Evolutionary conservation across 2,113 vertebrate genomes (phyloP).

Genomic region (Macaca mulatta): DNA sequence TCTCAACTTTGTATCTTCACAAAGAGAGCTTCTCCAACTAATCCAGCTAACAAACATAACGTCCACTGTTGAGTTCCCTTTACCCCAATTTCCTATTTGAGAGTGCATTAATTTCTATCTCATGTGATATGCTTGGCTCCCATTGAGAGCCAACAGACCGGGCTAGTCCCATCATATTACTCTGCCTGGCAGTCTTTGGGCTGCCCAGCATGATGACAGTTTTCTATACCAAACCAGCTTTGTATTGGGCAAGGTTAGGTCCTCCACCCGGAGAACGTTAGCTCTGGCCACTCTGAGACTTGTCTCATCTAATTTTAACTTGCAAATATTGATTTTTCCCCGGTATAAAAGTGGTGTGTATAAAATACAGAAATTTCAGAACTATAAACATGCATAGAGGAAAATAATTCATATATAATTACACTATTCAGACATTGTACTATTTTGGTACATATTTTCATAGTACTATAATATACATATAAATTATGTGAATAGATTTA

Average conservation of each 20-base stretch:
- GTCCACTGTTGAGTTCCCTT: not conserved
- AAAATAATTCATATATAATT: not conserved
- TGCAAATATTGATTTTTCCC: not conserved
- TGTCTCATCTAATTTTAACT: not conserved
- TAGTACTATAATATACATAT: not conserved
- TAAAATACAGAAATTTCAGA: not conserved
- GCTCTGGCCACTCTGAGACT: not conserved
- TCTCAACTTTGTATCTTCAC: not conserved
- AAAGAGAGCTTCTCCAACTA: not conserved
- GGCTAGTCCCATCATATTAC: too few species aligned
- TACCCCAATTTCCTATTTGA: not conserved
- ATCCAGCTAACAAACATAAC: not conserved
- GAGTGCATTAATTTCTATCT: not conserved
- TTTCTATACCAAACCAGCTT: not conserved
- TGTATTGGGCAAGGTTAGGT: rapidly evolving
- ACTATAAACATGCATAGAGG: not conserved
- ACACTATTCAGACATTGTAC: not conserved
- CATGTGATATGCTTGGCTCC: not conserved
- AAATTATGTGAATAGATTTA: not conserved
- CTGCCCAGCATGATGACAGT: not conserved
- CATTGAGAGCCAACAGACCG: too few species aligned
- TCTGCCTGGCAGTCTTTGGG: not conserved
- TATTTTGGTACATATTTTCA: not conserved
- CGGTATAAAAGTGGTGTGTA: not conserved
- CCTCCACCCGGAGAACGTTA: not conserved